A percentile compares a stretch with the other conserved stretches of the same genome.
These are phyloP conservation scores for Ploceus nigricollis DNA, from an alignment of 2,113 vertebrate species.

Conservation along the genomic window DNA sequence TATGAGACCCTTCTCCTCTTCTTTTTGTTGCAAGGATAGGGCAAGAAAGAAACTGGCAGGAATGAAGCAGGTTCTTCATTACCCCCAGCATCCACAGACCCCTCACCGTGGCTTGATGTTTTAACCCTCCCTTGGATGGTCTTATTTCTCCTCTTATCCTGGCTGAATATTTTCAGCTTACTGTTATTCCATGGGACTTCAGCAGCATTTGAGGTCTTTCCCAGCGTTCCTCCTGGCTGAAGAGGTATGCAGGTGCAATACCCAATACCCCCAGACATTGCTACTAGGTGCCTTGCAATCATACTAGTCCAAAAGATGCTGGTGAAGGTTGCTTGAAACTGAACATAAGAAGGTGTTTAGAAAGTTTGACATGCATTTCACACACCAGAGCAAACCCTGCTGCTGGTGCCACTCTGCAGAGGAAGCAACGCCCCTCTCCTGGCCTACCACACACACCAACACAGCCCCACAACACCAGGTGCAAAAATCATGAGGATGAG, in stretches of 20 bases:
- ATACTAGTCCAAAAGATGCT: not conserved
- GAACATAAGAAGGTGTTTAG: not conserved
- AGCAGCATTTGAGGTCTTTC: not conserved
- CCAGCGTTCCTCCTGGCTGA: not conserved
- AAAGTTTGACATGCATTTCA: not conserved
- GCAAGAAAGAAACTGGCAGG: not conserved
- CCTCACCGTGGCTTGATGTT: not conserved
- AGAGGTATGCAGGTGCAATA: not conserved
- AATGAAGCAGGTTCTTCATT: not conserved
- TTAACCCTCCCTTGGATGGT: not conserved
- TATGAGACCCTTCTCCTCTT: not conserved
- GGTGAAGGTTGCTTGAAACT: not conserved
- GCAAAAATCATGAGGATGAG: not conserved
- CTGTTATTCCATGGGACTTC: not conserved
- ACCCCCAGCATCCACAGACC: not conserved
- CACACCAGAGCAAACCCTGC: not conserved
- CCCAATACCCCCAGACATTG: not conserved
- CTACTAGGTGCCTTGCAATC: not conserved
- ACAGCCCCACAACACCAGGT: not conserved
- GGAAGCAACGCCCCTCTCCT: not conserved
- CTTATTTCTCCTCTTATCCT: not conserved
- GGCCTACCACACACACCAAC: no score
- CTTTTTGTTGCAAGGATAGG: not conserved
- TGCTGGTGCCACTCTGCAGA: not conserved
- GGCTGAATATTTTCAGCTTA: not conserved